These are phyloP conservation scores for Luffia ferchaultella DNA, from an alignment of 2,888 invertebrate species.

Conservation along the genomic window DNA sequence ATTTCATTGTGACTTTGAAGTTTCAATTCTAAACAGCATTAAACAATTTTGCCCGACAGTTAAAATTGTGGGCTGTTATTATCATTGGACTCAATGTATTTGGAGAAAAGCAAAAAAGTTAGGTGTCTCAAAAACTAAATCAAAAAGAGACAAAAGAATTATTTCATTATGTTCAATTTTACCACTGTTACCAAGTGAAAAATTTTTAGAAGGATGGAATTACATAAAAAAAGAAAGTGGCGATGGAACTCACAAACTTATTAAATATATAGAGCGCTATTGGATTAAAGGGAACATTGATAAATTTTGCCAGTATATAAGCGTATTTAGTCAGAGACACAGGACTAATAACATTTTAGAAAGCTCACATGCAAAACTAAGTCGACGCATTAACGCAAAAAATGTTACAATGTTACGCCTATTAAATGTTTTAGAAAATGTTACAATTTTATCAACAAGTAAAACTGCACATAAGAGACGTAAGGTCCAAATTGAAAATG, in stretches of 20 bases:
- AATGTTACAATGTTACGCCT: constrained; percentile 1
- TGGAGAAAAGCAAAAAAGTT: constrained; percentile 3
- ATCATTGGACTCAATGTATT: constrained; percentile 2
- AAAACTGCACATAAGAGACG: neutral
- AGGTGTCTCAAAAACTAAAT: neutral
- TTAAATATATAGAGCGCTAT: neutral
- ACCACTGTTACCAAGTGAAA: neutral
- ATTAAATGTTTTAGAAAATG: neutral
- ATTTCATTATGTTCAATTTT: neutral
- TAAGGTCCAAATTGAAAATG: neutral
- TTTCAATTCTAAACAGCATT: neutral
- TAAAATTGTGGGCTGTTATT: constrained; percentile 1
- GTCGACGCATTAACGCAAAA: neutral
- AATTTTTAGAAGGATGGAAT: neutral
- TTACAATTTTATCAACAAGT: neutral
- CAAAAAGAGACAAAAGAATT: neutral
- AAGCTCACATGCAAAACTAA: constrained; percentile 1
- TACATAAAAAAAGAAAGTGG: neutral
- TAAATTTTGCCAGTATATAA: neutral
- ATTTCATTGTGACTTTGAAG: neutral
- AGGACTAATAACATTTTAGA: constrained; percentile 3
- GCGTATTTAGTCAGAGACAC: constrained; percentile 1
- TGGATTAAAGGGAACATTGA: neutral
- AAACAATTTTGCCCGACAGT: neutral
- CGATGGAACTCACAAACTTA: neutral